Conservation (phyloP, 2,888 invertebrate genomes). For the Euplagia quadripunctaria region DNA sequence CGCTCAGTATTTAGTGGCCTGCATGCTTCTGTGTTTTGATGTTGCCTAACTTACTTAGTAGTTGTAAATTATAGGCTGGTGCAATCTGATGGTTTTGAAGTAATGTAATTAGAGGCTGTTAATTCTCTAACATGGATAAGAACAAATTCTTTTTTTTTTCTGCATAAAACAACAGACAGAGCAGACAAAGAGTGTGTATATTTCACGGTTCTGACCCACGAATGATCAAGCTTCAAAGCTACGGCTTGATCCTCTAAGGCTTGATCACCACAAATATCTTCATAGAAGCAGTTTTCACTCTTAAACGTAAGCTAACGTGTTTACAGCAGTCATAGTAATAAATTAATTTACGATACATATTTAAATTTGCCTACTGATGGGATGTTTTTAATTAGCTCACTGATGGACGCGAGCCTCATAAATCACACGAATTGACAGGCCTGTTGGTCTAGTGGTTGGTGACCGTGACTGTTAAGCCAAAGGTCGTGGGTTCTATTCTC, state of each 20-base stretch:
- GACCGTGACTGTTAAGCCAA: too few relatives aligned
- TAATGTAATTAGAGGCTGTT: slow-evolving; percentile 8
- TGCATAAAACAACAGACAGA: neutral
- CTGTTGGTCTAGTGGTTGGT: too few relatives aligned
- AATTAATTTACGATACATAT: too few relatives aligned
- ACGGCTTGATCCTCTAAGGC: too few relatives aligned
- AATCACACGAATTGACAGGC: too few relatives aligned
- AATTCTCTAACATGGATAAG: neutral
- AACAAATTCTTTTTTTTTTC: neutral
- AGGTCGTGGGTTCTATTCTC: too few relatives aligned
- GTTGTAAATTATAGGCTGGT: slow-evolving; percentile 1
- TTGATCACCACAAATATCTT: neutral
- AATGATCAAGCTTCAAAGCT: neutral
- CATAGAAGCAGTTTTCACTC: too few relatives aligned
- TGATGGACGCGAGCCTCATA: too few relatives aligned
- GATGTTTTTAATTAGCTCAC: too few relatives aligned
- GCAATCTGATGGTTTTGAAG: slow-evolving; percentile 8
- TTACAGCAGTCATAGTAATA: too few relatives aligned
- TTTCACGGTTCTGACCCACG: neutral
- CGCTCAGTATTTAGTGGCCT: slow-evolving; percentile 32
- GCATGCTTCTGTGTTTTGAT: slow-evolving; percentile 28
- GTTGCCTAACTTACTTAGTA: slow-evolving; percentile 17
- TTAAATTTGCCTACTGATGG: too few relatives aligned
- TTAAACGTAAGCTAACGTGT: too few relatives aligned
- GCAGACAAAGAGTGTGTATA: neutral